phyloP scores from a whole-genome alignment of 2,888 invertebrate genomes.

The Ptychoptera albimana region DNA sequence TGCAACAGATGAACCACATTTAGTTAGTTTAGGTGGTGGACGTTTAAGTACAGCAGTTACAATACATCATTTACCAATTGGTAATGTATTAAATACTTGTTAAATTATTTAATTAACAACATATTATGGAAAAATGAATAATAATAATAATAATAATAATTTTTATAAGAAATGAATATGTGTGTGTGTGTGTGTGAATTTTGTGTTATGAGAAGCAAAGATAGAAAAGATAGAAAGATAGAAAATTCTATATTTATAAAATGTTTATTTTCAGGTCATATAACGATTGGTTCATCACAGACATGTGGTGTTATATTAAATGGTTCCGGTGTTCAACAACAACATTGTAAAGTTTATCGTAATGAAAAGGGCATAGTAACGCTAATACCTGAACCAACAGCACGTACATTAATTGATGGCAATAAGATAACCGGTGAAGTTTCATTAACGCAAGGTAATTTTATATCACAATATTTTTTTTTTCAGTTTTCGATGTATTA shows the following conservation, averaged over 20 bases:
- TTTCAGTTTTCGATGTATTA: no score
- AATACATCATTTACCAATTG: constrained; percentile 76
- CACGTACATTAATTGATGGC: constrained; percentile 60
- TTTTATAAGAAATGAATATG: no score
- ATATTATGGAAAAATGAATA: no score
- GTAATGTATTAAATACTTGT: constrained; percentile 31
- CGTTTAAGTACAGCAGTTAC: constrained; percentile 85
- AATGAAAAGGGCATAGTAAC: constrained; percentile 62
- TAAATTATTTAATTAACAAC: background rate
- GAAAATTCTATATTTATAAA: constrained; percentile 1
- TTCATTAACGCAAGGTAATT: constrained; percentile 52
- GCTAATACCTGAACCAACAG: constrained; percentile 56
- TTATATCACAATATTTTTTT: no score
- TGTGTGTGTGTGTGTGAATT: no score
- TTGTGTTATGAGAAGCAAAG: no score
- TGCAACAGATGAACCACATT: constrained; percentile 71
- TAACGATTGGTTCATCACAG: constrained; percentile 62
- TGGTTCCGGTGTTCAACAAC: constrained; percentile 69
- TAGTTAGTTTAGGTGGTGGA: constrained; percentile 82
- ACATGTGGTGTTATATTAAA: constrained; percentile 70
- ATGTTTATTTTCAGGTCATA: constrained; percentile 47
- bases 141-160: background rate
- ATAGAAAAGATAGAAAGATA: background rate
- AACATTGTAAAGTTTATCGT: constrained; percentile 80
- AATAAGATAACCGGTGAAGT: constrained; percentile 52